These are phyloP conservation scores for Hypotaenidia philippensis DNA, from an alignment of 2,797 vertebrate species.

Conservation along the genomic window DNA sequence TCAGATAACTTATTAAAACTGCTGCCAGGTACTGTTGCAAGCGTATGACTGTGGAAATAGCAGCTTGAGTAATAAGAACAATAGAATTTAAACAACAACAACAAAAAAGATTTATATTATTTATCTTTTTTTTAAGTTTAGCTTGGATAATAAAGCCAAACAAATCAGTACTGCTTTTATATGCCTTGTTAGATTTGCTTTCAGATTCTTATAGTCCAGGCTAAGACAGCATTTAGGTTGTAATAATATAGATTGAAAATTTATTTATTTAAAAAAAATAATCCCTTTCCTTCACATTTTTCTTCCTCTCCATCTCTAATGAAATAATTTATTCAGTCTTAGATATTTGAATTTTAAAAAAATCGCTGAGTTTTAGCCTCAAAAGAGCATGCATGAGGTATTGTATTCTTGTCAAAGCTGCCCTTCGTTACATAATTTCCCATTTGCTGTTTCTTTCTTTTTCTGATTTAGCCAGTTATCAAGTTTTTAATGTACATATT, in stretches of 20 bases:
- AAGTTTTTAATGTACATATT: constrained; percentile 12
- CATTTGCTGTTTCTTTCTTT: neutral
- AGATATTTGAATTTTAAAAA: neutral
- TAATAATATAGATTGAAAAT: neutral
- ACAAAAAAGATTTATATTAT: neutral
- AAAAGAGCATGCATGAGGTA: neutral
- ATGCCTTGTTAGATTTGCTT: neutral
- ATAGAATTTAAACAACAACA: neutral
- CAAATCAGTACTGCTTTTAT: neutral
- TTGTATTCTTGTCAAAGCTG: neutral
- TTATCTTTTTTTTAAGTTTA: neutral
- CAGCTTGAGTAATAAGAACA: constrained; percentile 48
- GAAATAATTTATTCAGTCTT: neutral
- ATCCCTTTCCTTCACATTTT: neutral
- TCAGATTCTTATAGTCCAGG: neutral
- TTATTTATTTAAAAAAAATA: neutral
- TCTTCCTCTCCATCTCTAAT: neutral
- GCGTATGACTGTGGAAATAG: constrained; percentile 55
- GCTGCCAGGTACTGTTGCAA: constrained; percentile 61
- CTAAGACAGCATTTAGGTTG: neutral
- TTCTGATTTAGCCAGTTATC: neutral
- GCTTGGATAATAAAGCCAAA: neutral
- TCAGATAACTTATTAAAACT: constrained; percentile 38
- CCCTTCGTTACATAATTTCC: neutral
- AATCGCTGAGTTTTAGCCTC: neutral